phyloP scores from a whole-genome alignment of 1,140 invertebrate species.

The Hermatobates lingyangjiaoensis region DNA sequence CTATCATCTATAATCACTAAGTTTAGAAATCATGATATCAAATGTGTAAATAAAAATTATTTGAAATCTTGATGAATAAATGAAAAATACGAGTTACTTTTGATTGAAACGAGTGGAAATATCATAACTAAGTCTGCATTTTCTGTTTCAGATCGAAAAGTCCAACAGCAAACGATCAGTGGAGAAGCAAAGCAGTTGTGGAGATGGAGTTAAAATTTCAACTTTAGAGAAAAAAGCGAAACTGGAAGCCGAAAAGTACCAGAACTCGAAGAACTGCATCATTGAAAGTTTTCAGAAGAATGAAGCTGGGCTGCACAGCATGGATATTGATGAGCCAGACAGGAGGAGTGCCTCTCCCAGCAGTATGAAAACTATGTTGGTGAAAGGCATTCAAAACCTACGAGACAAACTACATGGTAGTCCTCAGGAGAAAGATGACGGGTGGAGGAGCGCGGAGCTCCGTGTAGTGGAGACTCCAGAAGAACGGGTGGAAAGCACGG shows the following conservation, averaged over 20 bases:
- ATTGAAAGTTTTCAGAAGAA: constrained; percentile 10
- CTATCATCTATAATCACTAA: too few relatives aligned
- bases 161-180: constrained; percentile 4
- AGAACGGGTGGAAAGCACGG: constrained; percentile 13
- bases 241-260: constrained; percentile 32
- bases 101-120: too few relatives aligned
- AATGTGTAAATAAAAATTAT: too few relatives aligned
- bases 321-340: constrained; percentile 1
- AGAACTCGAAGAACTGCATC: constrained; percentile 28
- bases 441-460: constrained; percentile 3
- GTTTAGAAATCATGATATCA: too few relatives aligned
- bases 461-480: constrained; percentile 20
- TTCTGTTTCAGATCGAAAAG: constrained; percentile 10
- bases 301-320: not conserved
- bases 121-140: not conserved
- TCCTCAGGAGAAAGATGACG: constrained; percentile 5
- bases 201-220: constrained; percentile 11
- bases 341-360: constrained; percentile 12
- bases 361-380: constrained; percentile 18
- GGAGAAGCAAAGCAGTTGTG: constrained; percentile 1
- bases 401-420: constrained; percentile 20
- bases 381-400: constrained; percentile 21
- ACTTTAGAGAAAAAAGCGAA: constrained; percentile 28
- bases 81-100: too few relatives aligned
- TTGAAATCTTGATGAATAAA: too few relatives aligned